Base-by-base conservation (phyloP, 2,888 invertebrate species). In the Himalopsyche japonica region DNA sequence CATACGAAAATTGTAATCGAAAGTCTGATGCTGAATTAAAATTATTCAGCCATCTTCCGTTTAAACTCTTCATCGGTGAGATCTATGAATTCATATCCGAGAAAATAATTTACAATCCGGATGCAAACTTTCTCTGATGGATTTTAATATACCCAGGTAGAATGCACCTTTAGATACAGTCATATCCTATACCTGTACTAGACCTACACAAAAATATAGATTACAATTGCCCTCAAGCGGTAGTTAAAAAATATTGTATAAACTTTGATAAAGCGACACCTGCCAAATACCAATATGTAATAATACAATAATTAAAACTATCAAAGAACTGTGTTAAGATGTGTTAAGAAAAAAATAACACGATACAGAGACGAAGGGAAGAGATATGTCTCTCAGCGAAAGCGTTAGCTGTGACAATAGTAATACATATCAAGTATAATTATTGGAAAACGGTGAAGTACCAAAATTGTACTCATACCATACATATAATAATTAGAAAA, bases 321-420 rank as follows among this genome's bases (percentile, higher is more conserved):
- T 30, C 43, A 32, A 77, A 77, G 43, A 43, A 43, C 34, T 37
- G 37, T 81, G 79, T 84, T 84, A 84, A 81, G 77, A 37, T 84
- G 70, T 70, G 70, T 70, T 70, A 70, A 70, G 57, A 37, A 76
- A 79, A 82, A 83, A 32, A 79, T 79, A 83, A 85, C 82, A 85
- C 82, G 82, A 81, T 85, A 83, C 79, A 82, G 79, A 88, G 87
- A 77, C 30, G 81, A 81, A 76, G 86, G 87, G 86, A 89, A 89
- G 90, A 89, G 90, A 90, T 90, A 91, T 91, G 90, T 91, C 91
- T 90, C 90, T 90, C 88, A 90, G 90, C 90, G 90, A 90, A 88
- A 89, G 85, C 86, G 82, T 86, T 83, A 85, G 83, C 85, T 78
- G 81, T 85, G 82, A 78, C 57, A 49, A 77, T 32, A 77, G 37